These are phyloP conservation scores for Hemicentrotus pulcherrimus DNA, from an alignment of 35 echinoderm and acorn worm species.

Conservation along the genomic window DNA sequence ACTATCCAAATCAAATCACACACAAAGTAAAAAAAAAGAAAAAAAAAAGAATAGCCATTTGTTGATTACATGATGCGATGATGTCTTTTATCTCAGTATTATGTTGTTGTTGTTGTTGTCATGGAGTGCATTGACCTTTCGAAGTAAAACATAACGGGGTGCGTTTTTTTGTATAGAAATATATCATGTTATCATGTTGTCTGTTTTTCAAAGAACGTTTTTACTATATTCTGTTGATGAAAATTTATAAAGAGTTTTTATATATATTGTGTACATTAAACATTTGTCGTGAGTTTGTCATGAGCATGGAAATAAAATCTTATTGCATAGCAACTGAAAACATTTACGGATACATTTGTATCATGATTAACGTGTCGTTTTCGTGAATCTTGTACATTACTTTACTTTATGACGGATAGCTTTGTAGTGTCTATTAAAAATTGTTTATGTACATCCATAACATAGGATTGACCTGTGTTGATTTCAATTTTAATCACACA, in stretches of 20 bases:
- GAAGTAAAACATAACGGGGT: neutral
- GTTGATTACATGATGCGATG: neutral
- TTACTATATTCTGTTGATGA: neutral
- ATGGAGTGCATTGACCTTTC: no score
- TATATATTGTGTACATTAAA: neutral
- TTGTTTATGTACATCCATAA: no score
- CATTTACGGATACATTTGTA: neutral
- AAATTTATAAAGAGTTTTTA: conserved; percentile 32
- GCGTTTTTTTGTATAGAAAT: neutral
- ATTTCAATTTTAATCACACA: no score
- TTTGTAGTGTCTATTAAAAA: no score
- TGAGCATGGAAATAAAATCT: conserved; percentile 13
- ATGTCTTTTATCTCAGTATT: no score
- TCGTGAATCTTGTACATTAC: neutral
- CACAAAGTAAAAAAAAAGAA: no score
- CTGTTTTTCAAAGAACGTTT: neutral
- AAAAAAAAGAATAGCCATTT: no score
- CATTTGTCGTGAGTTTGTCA: conserved; percentile 2
- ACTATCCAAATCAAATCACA: no score
- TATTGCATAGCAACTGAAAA: conserved; percentile 26
- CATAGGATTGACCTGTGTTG: no score
- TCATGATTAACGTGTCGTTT: neutral
- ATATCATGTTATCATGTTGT: neutral
- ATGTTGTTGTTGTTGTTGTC: no score
- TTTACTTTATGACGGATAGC: neutral